Evolutionary conservation across 1,140 invertebrate genomes (phyloP), one percentile per base, ranked within the genome.

Genomic region (Drosophila willistoni): DNA sequence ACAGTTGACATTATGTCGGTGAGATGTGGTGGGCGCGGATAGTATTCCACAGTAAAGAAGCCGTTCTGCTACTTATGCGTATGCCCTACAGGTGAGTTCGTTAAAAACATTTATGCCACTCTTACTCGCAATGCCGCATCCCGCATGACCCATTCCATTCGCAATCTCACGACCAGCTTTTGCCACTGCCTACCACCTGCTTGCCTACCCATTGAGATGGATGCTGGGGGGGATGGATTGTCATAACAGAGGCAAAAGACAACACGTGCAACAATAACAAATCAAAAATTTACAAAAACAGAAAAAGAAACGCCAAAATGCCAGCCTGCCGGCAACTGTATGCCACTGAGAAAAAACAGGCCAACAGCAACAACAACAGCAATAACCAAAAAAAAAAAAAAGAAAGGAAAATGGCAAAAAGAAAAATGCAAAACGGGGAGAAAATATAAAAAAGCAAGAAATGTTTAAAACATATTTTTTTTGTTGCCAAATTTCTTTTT

Each of bases 241-340:
- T 79, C 79, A 86, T 80, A 86, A 86, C 83, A 86, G 82, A 77
- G 83, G 84, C 73, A 76, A 87, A 89, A 83, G 84, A 89, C 84
- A 89, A 84, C 84, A 89, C 84, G 84, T 89, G 84, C 84, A 89
- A 89, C 84, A 89, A 89, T 89, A 89, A 89, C 84, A 89, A 89
- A 89, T 89, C 84, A 89, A 89, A 89, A 89, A 89, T 89, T 84
- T 89, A 84, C 81, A 89, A 73, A 89, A 84, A 89, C 71, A 79
- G 47, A 68, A 60, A 73, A 73, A 70, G 22, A 44, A 14, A 60
- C 42, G 29, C 39, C 63, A 70, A 39, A 29, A 55, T 47, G 62
- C 44, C 44, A 51, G 47, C 25, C 6, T 19, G 34, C 12, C 34
- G 47, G 63, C 44, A 33, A 63, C 14, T 7, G 61, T 42, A 14